Percentiles rank a stretch among this genome's conserved stretches.
Evolutionary conservation across 2,113 vertebrate genomes (phyloP).

Genomic region (Rousettus leschenaultii): DNA sequence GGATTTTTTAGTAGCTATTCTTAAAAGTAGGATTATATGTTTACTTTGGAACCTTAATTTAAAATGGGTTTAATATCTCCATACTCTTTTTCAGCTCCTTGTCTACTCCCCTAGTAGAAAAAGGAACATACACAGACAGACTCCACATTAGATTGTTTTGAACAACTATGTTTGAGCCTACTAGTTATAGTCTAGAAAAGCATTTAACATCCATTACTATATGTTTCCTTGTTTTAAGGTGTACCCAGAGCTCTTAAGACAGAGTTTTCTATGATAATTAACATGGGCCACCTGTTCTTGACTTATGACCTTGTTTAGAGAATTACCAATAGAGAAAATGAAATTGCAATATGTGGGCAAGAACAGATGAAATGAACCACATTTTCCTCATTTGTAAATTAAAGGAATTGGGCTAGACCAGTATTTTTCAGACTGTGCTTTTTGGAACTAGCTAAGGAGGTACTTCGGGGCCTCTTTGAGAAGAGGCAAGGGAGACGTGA

Average conservation of each 20-base stretch:
- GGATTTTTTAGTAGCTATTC: background rate
- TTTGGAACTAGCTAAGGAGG: background rate
- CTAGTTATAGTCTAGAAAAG: background rate
- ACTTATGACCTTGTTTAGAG: background rate
- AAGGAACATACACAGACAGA: background rate
- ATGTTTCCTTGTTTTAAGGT: background rate
- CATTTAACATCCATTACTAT: background rate
- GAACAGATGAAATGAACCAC: constrained; percentile 42
- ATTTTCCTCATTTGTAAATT: constrained; percentile 22
- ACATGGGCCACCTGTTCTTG: background rate
- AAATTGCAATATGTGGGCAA: background rate
- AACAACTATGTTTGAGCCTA: background rate
- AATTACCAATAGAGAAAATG: background rate
- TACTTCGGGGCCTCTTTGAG: background rate
- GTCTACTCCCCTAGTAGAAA: background rate
- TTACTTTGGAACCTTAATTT: background rate
- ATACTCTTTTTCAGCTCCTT: background rate
- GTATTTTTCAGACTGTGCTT: background rate
- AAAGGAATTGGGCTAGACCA: background rate
- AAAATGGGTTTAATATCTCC: background rate
- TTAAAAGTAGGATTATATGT: background rate
- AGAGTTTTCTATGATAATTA: background rate
- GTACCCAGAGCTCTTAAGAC: background rate
- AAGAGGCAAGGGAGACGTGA: background rate
- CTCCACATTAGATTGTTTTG: background rate